Evolutionary conservation across 1,140 invertebrate species (phyloP), one percentile per base, ranked within the genome.

Genomic region (Drosophila burlai): DNA sequence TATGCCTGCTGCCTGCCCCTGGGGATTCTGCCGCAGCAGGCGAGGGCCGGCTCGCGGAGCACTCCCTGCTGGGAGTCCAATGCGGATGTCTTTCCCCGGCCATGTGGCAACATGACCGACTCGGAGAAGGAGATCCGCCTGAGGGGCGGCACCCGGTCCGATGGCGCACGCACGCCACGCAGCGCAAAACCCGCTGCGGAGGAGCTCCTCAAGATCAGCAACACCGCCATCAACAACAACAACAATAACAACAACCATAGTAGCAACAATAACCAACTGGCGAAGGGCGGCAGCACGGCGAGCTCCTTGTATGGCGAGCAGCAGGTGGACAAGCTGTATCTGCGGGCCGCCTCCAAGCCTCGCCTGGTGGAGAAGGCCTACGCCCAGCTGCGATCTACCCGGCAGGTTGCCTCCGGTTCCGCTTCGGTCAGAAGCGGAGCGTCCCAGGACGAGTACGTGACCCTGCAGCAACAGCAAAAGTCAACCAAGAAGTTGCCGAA

Each of bases 51-150:
- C 4, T 87, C 83, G 0, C 82, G 85, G 75, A 94, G 94, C 55
- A 94, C 94, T 0, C 95, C 95, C 5, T 97, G 96, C 79, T 97
- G 96, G 96, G 96, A 97, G 91, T 96, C 96, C 67, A 96, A 95
- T 59, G 96, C 96, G 0, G 96, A 97, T 90, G 95, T 97, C 40
- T 97, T 97, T 84, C 96, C 96, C 0, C 95, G 95, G 36, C 96
- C 96, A 0, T 94, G 94, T 81, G 95, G 96, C 7, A 96, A 96
- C 83, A 94, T 96, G 92, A 96, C 96, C 1, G 96, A 97, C 80
- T 96, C 94, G 2, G 95, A 96, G 81, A 96, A 96, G 78, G 94
- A 94, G 80, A 92, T 92, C 50, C 94, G 94, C 34, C 74, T 94
- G 34, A 93, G 94, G 2, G 94, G 94, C 4, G 92, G 94, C 52